Base-by-base conservation (phyloP, 2,797 vertebrate species). In the Phrynocephalus forsythii region DNA sequence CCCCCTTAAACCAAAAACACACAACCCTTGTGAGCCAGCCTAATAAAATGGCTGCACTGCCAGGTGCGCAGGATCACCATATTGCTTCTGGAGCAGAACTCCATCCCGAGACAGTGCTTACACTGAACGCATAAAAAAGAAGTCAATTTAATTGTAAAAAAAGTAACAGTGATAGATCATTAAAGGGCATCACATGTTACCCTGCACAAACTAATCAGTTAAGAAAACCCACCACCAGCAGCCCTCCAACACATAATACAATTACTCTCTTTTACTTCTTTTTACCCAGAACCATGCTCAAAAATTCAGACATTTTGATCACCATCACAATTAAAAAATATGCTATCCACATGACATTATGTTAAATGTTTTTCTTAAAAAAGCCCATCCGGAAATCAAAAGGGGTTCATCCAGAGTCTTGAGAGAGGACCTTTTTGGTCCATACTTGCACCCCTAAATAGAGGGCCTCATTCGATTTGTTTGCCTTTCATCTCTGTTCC, bases 381-480 rank as follows among this genome's bases (percentile, higher is more conserved):
- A 44, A 44, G 38, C 38, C 38, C 38, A 44, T 5, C 38, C 4
- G 22, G 26, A 63, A 79, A 7, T 26, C 5, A 84, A 92, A 44
- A 30, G 0, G 33, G 26, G 44, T 60, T 72, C 81, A 69, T 78
- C 84, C 0, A 22, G 33, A 50, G 63, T 38, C 68, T 87, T 86
- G 73, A 20, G 9, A 8, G 90, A 82, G 10, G 87, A 71, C 24
- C 15, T 60, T n/a, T 83, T 22, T 75, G 26, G 15, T 92, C 81
- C 56, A 86, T 73, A 50, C 71, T 30, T 67, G 83, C 83, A 0
- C 95, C 30, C 69, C 93, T 94, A 44, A 91, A 92, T 68, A 95
- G 96, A 94, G 96, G 96, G 95, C 91, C 86, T 84, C 79, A 81
- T 63, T 90, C 93, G 95, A 92, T 94, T 81, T 3, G 24, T 81